A percentile compares a stretch with the other conserved stretches of the same genome.
Conservation (phyloP, 2,113 vertebrate species). For the Thermophis baileyi region DNA sequence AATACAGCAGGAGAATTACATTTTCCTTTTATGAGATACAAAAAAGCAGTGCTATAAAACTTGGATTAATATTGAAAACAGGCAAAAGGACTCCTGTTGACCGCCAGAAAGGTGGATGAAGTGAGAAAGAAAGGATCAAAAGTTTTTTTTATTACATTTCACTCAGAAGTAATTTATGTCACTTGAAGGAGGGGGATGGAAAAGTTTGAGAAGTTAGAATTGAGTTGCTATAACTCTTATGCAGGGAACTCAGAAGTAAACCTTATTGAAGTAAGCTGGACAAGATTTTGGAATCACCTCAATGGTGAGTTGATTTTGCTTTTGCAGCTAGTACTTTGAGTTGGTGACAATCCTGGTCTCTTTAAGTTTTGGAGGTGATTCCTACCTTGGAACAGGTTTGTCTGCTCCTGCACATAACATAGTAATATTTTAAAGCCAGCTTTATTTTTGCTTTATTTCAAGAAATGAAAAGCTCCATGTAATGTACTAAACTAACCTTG, state of each 20-base stretch:
- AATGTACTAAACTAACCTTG: not conserved
- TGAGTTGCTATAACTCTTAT: not conserved
- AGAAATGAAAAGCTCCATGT: not conserved
- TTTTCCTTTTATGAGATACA: not conserved
- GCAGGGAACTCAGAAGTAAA: not conserved
- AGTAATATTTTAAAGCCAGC: not conserved
- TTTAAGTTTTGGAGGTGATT: not conserved
- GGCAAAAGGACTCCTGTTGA: not conserved
- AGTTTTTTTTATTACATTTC: not conserved
- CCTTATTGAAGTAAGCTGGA: too few species aligned
- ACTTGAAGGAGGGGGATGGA: not conserved
- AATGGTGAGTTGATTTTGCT: not conserved
- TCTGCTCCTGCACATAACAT: not conserved
- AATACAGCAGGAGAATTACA: not conserved
- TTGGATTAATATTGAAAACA: not conserved
- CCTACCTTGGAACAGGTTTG: not conserved
- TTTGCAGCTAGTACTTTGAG: not conserved
- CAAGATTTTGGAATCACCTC: not conserved
- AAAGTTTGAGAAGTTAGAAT: not conserved
- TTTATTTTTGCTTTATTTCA: not conserved
- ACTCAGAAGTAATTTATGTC: not conserved
- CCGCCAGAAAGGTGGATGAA: not conserved
- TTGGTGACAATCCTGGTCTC: not conserved
- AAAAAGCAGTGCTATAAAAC: not conserved
- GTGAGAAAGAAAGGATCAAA: not conserved